These are phyloP conservation scores for Tiliqua scincoides DNA, from an alignment of 2,113 vertebrate genomes.

Conservation along the genomic window DNA sequence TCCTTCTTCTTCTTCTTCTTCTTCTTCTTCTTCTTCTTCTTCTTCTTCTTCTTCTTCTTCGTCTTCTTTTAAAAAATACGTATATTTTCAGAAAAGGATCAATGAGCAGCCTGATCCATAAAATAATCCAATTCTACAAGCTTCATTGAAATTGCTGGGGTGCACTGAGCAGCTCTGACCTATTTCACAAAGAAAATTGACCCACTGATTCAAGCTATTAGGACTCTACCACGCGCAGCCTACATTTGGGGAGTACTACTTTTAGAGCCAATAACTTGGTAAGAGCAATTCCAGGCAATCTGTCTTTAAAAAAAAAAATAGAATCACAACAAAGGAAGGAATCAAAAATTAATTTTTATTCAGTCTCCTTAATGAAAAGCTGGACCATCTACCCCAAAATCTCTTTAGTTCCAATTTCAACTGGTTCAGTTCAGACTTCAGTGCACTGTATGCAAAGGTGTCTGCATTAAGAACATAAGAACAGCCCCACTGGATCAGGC, in stretches of 20 bases:
- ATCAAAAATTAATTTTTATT: background rate
- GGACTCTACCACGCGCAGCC: background rate
- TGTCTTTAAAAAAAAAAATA: background rate
- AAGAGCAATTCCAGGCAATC: background rate
- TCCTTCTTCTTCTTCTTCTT: constrained; percentile 2
- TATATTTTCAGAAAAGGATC: constrained; percentile 31
- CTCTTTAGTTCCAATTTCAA: background rate
- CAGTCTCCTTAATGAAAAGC: background rate
- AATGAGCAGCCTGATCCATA: background rate
- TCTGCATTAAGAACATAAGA: too few species aligned
- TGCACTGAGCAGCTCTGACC: background rate
- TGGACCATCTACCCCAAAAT: background rate
- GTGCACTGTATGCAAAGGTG: too few species aligned
- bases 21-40: background rate
- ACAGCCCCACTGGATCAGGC: too few species aligned
- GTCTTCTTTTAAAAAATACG: too few species aligned
- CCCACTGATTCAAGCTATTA: background rate
- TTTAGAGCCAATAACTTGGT: too few species aligned
- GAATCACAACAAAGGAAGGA: background rate
- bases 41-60: background rate
- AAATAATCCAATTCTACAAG: background rate
- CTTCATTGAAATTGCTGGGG: background rate
- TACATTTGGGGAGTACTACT: background rate
- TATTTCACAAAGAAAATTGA: background rate
- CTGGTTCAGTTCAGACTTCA: background rate